Evolutionary conservation across 2,113 vertebrate genomes (phyloP), one percentile per base, ranked within the genome.

Genomic region (Gyps fulvus): DNA sequence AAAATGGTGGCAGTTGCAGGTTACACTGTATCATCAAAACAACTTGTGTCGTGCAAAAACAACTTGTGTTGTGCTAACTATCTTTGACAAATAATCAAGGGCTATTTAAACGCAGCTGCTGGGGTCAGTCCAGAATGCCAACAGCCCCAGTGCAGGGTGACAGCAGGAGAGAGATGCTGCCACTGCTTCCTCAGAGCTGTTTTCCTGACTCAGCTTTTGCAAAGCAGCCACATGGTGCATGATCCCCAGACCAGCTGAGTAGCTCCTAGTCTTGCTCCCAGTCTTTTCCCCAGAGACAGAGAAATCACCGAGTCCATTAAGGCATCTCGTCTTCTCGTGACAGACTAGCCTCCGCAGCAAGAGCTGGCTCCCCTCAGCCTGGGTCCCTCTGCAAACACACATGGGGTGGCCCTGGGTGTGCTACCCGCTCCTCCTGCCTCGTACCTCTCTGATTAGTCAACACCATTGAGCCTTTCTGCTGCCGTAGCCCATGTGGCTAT

Each of bases 161-260:
- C 67, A 96, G 92, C 83, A 94, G 90, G 82, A 42, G 7, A 42
- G 47, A 83, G 61, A 52, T 73, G 88, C 67, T 97, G 94, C 82
- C 92, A 42, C 58, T 19, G 50, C 55, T 95, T 88, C 69, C 36
- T 96, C 83, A 63, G 93, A 78, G 43, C 29, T 79, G 14, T 70
- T 87, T 52, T 85, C 77, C 57, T 82, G 69, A 42, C 55, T 74
- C 65, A 50, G 63, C 54, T 82, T 80, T 82, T 71, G 55, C 22
- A 7, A 47, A 50, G 77, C 11, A 71, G 38, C 47, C 50, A 32
- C 49, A 7, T 0, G 0, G 16, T 42, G 59, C 32, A 17, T 8
- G 21, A 89, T 32, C 7, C 27, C 11, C 73, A 63, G 65, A 38
- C 22, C 2, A 29, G 52, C 12, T 71, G 34, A 18, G 27, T 52